Conservation (phyloP, 2,797 vertebrate genomes). For the Crocidura indochinensis region DNA sequence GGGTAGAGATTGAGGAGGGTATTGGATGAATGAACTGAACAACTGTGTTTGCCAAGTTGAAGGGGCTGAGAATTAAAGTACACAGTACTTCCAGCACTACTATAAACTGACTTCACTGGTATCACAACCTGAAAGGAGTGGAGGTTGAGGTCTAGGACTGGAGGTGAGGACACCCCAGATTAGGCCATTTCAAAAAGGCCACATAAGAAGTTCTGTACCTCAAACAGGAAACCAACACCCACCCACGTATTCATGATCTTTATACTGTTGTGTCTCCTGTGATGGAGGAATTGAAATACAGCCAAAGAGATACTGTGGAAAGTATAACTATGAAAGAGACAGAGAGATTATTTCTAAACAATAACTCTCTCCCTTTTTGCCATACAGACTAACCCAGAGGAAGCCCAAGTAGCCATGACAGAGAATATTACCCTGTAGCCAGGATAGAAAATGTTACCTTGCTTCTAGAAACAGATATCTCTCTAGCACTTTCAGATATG, state of each 20-base stretch:
- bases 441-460: background rate
- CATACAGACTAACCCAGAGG: background rate
- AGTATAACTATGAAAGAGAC: background rate
- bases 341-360: background rate
- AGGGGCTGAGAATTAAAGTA: background rate
- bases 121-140: background rate
- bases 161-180: background rate
- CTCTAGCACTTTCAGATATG: constrained; percentile 6
- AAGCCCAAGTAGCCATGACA: background rate
- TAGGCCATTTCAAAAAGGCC: background rate
- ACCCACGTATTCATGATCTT: background rate
- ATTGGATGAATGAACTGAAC: background rate
- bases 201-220: background rate
- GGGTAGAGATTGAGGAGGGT: background rate
- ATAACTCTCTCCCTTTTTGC: background rate
- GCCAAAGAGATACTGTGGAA: background rate
- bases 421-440: background rate
- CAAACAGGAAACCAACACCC: background rate
- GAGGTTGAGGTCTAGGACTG: background rate
- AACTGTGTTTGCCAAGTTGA: too few relatives aligned
- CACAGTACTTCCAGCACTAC: background rate
- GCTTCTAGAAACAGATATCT: constrained; percentile 8
- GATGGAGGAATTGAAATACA: background rate
- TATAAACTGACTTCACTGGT: background rate
- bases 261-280: background rate